These are phyloP conservation scores for Plebejus argus DNA, from an alignment of 2,888 invertebrate species.

Conservation along the genomic window DNA sequence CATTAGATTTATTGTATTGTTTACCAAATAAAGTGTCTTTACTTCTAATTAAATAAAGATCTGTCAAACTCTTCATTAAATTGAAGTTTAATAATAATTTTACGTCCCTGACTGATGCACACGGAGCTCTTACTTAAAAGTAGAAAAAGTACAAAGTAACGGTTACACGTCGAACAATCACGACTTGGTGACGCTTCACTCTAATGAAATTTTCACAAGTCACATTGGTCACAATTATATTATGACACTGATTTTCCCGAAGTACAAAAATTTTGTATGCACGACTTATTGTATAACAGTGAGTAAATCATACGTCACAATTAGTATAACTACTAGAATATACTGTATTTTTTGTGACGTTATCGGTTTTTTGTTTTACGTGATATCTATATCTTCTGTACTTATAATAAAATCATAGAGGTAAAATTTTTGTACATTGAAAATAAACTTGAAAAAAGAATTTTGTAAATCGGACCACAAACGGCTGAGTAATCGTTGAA, in stretches of 20 bases:
- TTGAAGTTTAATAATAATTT: too few relatives aligned
- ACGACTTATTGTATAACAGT: not conserved
- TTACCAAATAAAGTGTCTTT: too few relatives aligned
- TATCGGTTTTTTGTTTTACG: not conserved
- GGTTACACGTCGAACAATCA: not conserved
- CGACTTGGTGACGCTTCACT: not conserved
- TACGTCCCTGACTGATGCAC: too few relatives aligned
- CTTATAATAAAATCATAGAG: too few relatives aligned
- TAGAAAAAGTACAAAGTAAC: not conserved
- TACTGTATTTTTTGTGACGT: not conserved
- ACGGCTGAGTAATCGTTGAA: too few relatives aligned
- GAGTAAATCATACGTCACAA: not conserved
- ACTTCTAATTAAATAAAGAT: too few relatives aligned
- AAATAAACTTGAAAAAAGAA: too few relatives aligned
- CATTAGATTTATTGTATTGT: too few relatives aligned
- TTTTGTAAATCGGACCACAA: too few relatives aligned
- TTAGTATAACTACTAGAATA: not conserved
- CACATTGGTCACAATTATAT: not conserved
- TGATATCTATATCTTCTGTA: too few relatives aligned
- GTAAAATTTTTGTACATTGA: too few relatives aligned
- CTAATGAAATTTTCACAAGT: slow-evolving; percentile 17
- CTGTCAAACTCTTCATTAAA: too few relatives aligned
- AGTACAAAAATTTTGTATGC: not conserved
- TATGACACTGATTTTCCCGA: not conserved
- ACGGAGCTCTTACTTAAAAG: not conserved